A percentile compares a stretch with the other conserved stretches of the same genome.
These are phyloP conservation scores for Camponotus floridanus DNA, from an alignment of 1,140 invertebrate species.

Conservation along the genomic window DNA sequence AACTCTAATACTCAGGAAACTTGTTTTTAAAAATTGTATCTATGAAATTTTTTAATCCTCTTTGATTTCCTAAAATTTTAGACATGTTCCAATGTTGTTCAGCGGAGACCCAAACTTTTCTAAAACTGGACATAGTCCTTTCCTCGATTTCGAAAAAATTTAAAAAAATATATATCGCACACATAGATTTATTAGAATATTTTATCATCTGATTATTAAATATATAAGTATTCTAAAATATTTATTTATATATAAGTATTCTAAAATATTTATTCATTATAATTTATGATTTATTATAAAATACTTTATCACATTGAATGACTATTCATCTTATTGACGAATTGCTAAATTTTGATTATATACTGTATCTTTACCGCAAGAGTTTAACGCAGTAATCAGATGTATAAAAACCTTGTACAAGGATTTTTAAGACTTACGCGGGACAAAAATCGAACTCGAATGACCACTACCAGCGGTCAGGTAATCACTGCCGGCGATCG, in stretches of 20 bases:
- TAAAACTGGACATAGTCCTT: too few species aligned
- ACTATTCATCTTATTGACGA: not conserved
- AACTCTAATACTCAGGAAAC: too few species aligned
- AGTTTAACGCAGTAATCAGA: not conserved
- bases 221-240: too few species aligned
- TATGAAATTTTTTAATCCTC: too few species aligned
- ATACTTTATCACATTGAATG: not conserved
- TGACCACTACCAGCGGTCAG: conserved; percentile 34
- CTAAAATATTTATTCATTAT: too few species aligned
- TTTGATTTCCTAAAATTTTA: too few species aligned
- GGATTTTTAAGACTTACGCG: conserved; percentile 24
- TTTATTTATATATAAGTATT: too few species aligned
- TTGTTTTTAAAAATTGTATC: too few species aligned
- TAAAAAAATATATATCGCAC: not conserved
- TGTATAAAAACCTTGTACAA: not conserved
- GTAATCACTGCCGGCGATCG: conserved; percentile 6
- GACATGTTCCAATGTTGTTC: too few species aligned
- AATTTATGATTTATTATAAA: too few species aligned
- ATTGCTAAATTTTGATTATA: not conserved
- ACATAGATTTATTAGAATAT: not conserved
- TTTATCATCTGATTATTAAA: not conserved
- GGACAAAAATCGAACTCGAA: conserved; percentile 47
- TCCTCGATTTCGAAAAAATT: too few species aligned
- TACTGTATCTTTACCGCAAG: not conserved
- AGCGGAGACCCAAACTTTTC: too few species aligned